Base-by-base conservation (phyloP, 92 coral and sea anemone species). In the Parazoanthus atlanticus region DNA sequence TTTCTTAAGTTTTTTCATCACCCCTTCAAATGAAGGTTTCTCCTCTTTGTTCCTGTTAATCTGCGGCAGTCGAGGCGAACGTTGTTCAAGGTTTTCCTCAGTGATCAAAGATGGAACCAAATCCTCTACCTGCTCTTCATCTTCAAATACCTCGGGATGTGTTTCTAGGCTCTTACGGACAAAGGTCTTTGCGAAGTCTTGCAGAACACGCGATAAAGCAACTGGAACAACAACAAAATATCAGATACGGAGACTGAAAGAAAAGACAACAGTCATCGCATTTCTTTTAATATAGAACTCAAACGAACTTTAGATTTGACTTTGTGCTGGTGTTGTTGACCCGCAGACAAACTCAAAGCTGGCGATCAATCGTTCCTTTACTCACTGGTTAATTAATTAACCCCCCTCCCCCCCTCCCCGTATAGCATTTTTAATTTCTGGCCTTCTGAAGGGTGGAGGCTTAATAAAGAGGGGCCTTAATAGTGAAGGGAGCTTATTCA, bases 151-250 rank as follows among this genome's bases (percentile, higher is more conserved):
- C 76, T 93, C 98, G 12, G 82, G 79, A 81, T 90, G 92, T 46
- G 91, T 73, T 49, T 92, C 94, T 23, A 95, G 89, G 32, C 83
- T 81, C 36, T 89, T 92, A 64, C 86, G 86, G 80, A 89, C 71
- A 28, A 90, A 71, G 8, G 88, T 77, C 80, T 91, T 95, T 34
- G 98, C 98, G 49, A 84, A 93, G 29, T 93, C 91, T 92, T 95
- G 98, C 28, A 95, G 91, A 61, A 90, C 93, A 15, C 89, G 96
- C 6, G 98, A 95, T 49, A 94, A 76, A 10, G 40, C n/a, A 31
- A 93, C 98, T 89, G 75, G 19, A 81, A 67, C 3, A n/a, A 78
- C 21, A 40, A 79, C 4, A 4, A 74, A 15, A 61, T 33, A n/a
- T 80, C 19, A 38, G 13, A 17, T 0, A 17, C 33, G 26, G 19